These are phyloP conservation scores for Drosophila auraria DNA, from an alignment of 1,140 invertebrate genomes.

Conservation along the genomic window DNA sequence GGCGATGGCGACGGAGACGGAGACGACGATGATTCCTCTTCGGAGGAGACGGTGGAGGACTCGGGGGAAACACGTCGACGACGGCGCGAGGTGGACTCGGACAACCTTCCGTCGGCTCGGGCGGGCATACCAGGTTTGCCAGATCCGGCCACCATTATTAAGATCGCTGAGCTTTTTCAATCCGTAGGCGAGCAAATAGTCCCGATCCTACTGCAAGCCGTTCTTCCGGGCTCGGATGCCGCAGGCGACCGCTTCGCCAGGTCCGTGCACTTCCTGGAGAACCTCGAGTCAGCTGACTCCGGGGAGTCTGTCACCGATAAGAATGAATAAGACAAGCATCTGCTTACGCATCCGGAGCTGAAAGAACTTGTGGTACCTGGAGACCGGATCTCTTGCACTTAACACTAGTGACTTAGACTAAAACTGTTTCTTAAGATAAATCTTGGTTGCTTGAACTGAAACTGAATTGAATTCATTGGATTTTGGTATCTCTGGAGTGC, in stretches of 20 bases:
- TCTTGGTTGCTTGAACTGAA: constrained; percentile 18
- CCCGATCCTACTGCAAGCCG: constrained; percentile 71
- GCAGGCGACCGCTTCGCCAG: constrained; percentile 50
- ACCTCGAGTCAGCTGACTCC: constrained; percentile 26
- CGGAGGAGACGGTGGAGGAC: constrained; percentile 79
- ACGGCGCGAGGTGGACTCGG: constrained; percentile 52
- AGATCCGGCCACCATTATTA: constrained; percentile 77
- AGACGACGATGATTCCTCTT: constrained; percentile 77
- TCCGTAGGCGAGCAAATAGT: constrained; percentile 74
- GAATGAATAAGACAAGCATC: constrained; percentile 5
- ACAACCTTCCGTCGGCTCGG: constrained; percentile 20
- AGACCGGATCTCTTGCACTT: not conserved
- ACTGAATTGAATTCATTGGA: not conserved
- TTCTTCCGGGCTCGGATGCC: constrained; percentile 55
- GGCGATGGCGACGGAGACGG: constrained; percentile 33
- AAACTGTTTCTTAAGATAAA: not conserved
- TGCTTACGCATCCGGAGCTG: not conserved
- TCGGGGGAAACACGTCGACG: constrained; percentile 56
- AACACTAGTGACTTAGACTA: not conserved
- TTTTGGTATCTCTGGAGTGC: too few relatives aligned
- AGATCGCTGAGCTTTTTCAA: constrained; percentile 75
- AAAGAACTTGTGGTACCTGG: constrained; percentile 7
- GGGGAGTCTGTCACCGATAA: constrained; percentile 34
- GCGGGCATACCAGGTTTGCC: constrained; percentile 77
- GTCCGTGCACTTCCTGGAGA: constrained; percentile 49